Evolutionary conservation across 53 echinoderm and acorn worm species (phyloP), one percentile per base, ranked within the genome.

Genomic region (Zoroaster sp.): DNA sequence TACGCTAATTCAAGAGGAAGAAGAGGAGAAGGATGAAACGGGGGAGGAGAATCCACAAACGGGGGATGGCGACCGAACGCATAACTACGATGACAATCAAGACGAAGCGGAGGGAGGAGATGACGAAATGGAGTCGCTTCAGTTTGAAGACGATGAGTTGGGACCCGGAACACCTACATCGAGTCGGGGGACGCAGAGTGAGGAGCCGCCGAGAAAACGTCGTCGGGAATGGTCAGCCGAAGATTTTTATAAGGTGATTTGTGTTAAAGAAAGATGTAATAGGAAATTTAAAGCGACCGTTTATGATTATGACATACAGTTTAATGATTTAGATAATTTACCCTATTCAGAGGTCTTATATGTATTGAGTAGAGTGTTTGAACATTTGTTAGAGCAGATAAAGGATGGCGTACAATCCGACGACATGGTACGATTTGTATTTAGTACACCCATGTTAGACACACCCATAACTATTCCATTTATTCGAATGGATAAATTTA

Each of bases 391-490:
- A n/a, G 77, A 51, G 14, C 6, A 18, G 8, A 35, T 77, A 37
- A 71, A 34, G 72, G 72, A 35, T 15, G 54, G 35, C 51, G 49
- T 54, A 31, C 77, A 33, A 14, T 31, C 31, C 33, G 20, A 77
- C 33, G 77, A 77, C 53, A 32, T 47, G 49, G 77, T 53, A 52
- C 32, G 54, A 12, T 77, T 77, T 47, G 77, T 77, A 35, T 77
- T 77, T 8, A 20, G 52, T 4, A 20, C 54, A 10, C 49, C 31
- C 5, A 52, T 35, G 8, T 78, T 78, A 9, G 36, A 54, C 20
- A 51, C 17, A 17, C 78, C 78, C 17, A 78, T 78, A 4, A 36
- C 78, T 10, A 3, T 78, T 3, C 78, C 78, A 35, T 78, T 78
- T 37, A 35, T 78, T 32, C 37, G 55, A 7, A 52, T 78, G 10